Percentiles rank a stretch among this genome's conserved stretches.
Conservation (phyloP, 2,888 invertebrate genomes). For the Eurois occulta region DNA sequence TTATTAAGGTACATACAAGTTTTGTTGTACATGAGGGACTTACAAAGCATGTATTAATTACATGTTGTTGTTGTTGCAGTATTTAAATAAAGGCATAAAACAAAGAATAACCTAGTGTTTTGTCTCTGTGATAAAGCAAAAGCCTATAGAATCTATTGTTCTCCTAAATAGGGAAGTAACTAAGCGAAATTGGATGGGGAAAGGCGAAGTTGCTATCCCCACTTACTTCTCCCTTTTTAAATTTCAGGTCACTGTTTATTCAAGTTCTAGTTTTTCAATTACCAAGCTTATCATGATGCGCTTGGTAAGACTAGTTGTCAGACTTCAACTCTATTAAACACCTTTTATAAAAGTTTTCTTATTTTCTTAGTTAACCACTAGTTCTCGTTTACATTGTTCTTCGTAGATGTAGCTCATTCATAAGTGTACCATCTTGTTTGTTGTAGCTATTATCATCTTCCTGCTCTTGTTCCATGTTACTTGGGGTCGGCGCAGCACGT, state of each 20-base stretch:
- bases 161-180: neutral
- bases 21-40: too few species aligned
- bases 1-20: too few species aligned
- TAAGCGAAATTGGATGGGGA: neutral
- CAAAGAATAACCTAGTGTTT: neutral
- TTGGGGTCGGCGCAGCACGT: too few species aligned
- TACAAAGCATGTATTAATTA: too few species aligned
- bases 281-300: neutral
- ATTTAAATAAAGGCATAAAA: neutral
- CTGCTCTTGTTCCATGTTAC: too few species aligned
- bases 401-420: neutral
- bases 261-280: neutral
- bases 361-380: neutral
- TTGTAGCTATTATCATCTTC: too few species aligned
- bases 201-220: neutral
- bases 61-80: too few species aligned
- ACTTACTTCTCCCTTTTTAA: neutral
- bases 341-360: constrained; percentile 1
- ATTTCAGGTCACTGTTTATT: neutral
- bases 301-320: neutral
- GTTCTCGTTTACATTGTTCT: neutral
- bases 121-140: constrained; percentile 11
- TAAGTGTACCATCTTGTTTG: neutral
- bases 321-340: too few species aligned
- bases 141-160: neutral